A percentile compares a stretch with the other conserved stretches of the same genome.
Conservation (phyloP, 2,888 invertebrate genomes). For the Conchocele bisecta region DNA sequence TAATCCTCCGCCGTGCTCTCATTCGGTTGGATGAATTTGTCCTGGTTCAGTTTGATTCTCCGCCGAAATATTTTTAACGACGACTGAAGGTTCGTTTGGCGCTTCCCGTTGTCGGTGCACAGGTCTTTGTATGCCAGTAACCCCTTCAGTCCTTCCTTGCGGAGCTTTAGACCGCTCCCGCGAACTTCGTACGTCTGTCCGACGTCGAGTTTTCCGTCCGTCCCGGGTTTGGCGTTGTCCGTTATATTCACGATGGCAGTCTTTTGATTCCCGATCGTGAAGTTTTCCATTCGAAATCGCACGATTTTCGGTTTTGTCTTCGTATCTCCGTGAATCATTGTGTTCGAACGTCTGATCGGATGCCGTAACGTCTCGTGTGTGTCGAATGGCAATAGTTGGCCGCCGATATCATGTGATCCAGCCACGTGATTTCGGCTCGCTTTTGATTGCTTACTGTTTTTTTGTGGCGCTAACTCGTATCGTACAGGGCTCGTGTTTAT, state of each 20-base stretch:
- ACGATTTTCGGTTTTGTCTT: conserved; percentile 51
- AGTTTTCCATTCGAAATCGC: conserved; percentile 55
- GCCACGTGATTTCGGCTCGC: neutral
- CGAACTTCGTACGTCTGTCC: conserved; percentile 58
- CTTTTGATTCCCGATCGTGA: conserved; percentile 46
- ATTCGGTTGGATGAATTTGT: conserved; percentile 57
- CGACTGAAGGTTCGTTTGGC: conserved; percentile 48
- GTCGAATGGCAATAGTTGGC: conserved; percentile 37
- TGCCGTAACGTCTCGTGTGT: conserved; percentile 25
- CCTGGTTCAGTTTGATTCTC: conserved; percentile 53
- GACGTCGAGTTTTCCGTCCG: neutral
- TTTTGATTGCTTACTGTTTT: neutral
- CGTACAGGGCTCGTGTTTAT: neutral
- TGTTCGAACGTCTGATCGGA: conserved; percentile 37
- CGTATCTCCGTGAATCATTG: conserved; percentile 1
- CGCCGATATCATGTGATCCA: neutral
- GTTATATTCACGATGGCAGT: conserved; percentile 50
- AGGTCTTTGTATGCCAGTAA: conserved; percentile 50
- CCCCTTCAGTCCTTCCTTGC: conserved; percentile 49
- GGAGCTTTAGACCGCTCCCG: conserved; percentile 60
- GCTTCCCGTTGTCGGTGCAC: conserved; percentile 48
- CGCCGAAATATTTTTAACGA: conserved; percentile 53
- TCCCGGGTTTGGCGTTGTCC: conserved; percentile 6
- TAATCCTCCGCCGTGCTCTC: conserved; percentile 55
- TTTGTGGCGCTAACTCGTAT: neutral